Evolutionary conservation across 1,140 invertebrate species (phyloP), one percentile per base, ranked within the genome.

Genomic region (Thaumetopoea pityocampa): DNA sequence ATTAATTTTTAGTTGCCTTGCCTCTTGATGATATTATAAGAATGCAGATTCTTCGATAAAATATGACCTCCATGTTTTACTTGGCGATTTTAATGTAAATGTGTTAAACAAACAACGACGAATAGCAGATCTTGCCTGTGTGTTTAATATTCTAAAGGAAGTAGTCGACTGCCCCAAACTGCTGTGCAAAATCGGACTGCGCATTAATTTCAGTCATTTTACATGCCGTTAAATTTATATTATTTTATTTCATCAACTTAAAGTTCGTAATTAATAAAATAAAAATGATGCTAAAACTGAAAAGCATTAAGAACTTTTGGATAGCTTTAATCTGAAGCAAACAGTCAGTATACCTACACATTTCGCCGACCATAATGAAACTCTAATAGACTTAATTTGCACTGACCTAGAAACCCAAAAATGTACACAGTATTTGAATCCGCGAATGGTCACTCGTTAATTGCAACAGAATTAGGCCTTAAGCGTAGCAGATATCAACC

Each of bases 11-110:
- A n/a, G n/a, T n/a, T n/a, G n/a, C n/a, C n/a, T n/a, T n/a, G n/a
- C n/a, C n/a, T n/a, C n/a, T n/a, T n/a, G n/a, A n/a, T n/a, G n/a
- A n/a, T n/a, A n/a, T n/a, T n/a, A n/a, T n/a, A n/a, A n/a, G n/a
- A n/a, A n/a, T n/a, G n/a, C n/a, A n/a, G n/a, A n/a, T n/a, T n/a
- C n/a, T n/a, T n/a, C n/a, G n/a, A n/a, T n/a, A n/a, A n/a, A 24
- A 2, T 36, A 15, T 22, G 34, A 36, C 10, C 5, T 16, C 9
- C 4, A 26, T 12, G 9, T 36, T 11, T 32, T 32, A 32, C 11
- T 32, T 8, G 29, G 29, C 9, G 29, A 48, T 12, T 48, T 49
- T 19, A 49, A 49, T 19, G n/a, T n/a, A n/a, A 42, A 49, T 36
- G 0, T 36, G n/a, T 18, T 36, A 9, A 28, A 30, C 22, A n/a